phyloP scores from a whole-genome alignment of 2,113 vertebrate species.

The Halcyon senegalensis region DNA sequence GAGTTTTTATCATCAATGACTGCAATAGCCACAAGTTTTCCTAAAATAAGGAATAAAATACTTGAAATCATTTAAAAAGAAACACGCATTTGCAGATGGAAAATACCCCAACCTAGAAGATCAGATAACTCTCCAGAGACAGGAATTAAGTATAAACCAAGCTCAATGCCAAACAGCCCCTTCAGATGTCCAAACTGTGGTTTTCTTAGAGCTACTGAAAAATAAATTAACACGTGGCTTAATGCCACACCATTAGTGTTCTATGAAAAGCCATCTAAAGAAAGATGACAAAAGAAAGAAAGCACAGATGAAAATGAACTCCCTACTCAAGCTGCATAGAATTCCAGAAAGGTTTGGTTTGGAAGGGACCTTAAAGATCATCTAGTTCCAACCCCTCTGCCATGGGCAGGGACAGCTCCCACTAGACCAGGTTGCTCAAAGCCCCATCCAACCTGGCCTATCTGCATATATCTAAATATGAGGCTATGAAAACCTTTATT shows the following conservation, averaged over 20 bases:
- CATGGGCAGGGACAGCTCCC: not conserved
- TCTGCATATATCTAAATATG: not conserved
- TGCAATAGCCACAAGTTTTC: conserved; percentile 94
- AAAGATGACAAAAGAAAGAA: not conserved
- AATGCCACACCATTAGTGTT: not conserved
- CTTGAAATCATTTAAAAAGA: not conserved
- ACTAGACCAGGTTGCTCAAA: not conserved
- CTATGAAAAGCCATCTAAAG: not conserved
- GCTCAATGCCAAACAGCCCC: not conserved
- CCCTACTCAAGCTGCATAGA: not conserved
- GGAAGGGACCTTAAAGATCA: not conserved
- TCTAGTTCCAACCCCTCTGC: not conserved
- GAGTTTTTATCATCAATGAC: conserved; percentile 93
- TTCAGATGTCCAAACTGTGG: not conserved
- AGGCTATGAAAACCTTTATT: not conserved
- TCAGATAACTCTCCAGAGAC: not conserved
- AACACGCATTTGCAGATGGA: not conserved
- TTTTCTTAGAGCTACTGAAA: not conserved
- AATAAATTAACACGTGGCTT: not conserved
- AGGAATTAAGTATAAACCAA: not conserved
- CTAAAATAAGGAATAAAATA: conserved; percentile 76
- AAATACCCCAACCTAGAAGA: not conserved
- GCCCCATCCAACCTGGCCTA: not conserved
- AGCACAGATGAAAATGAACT: not conserved
- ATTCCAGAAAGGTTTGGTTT: not conserved